phyloP scores from a whole-genome alignment of 1,140 invertebrate genomes.

The Drosophila arawakana region DNA sequence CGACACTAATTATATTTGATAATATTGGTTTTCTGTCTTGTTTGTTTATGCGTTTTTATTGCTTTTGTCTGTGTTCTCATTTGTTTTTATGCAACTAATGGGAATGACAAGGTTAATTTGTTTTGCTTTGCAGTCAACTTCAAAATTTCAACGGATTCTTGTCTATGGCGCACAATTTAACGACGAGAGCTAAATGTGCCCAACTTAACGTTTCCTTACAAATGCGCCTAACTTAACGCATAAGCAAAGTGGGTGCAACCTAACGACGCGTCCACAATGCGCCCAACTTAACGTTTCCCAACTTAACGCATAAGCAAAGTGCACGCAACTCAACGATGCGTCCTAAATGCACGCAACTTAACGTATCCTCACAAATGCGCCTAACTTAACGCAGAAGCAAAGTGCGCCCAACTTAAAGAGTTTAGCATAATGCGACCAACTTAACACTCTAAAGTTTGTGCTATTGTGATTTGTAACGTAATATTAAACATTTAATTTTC shows the following conservation, averaged over 20 bases:
- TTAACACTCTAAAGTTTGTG: not conserved
- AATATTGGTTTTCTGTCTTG: slow-evolving; percentile 19
- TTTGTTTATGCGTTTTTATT: slow-evolving; percentile 28
- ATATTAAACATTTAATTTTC: slow-evolving; percentile 6
- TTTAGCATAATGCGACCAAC: not conserved
- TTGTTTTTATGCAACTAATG: not conserved
- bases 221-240: no score
- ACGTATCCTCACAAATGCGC: no score
- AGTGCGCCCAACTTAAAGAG: not conserved
- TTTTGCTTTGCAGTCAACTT: not conserved
- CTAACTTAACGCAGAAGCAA: no score
- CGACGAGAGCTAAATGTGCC: no score
- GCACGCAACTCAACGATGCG: not conserved
- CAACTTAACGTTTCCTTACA: no score
- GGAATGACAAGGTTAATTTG: not conserved
- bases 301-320: not conserved
- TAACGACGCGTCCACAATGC: no score
- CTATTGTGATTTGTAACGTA: not conserved
- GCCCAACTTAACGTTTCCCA: no score
- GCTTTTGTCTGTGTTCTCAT: slow-evolving; percentile 11
- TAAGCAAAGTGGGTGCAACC: no score
- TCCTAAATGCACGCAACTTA: no score
- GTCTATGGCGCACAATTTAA: not conserved
- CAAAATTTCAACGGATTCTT: not conserved
- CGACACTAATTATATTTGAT: slow-evolving; percentile 36